Base-by-base conservation (phyloP, 2,797 vertebrate species). In the Tenualosa ilisha region DNA sequence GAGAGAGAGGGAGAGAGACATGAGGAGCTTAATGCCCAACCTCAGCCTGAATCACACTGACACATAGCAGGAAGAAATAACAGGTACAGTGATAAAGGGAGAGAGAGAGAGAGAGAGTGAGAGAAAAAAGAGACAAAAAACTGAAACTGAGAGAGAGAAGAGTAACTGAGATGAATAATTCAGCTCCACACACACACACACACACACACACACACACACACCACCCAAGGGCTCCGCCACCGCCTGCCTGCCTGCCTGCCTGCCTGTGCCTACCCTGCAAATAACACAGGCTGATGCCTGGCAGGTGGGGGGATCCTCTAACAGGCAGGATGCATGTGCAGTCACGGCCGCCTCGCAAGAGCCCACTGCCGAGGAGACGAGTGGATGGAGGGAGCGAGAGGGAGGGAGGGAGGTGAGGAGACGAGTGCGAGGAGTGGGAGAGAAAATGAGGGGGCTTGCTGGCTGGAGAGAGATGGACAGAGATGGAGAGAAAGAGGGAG, bases 241-340 rank as follows among this genome's bases (percentile, higher is more conserved):
- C 31, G 1, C 31, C 31, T n/a, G n/a, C n/a, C n/a, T n/a, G 31
- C 31, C 31, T 31, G 31, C 31, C 31, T 31, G 31, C 31, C 31
- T 31, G 84, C 85, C 85, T 85, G 86, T 84, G 86, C 65, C 83
- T 88, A 84, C 86, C 84, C 86, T 87, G 84, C 87, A 88, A 90
- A 91, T 88, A 81, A 88, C 81, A 59, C 84, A 84, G 86, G 84
- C 61, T 82, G 54, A 17, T 31, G 31, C 31, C 31, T 31, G 31
- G 31, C 31, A 31, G 31, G 31, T 31, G 31, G 31, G 85, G 83
- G 3, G 22, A 81, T 82, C 65, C 82, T 85, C 89, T 94, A 93
- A 93, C 93, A 89, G 92, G 90, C 89, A 87, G 61, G 83, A 51
- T 81, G 85, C 91, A 95, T 95, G 93, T 94, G 89, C 63, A 83